A percentile compares a stretch with the other conserved stretches of the same genome.
These are phyloP conservation scores for Orestias chungarensis DNA, from an alignment of 2,797 vertebrate genomes.

Conservation along the genomic window DNA sequence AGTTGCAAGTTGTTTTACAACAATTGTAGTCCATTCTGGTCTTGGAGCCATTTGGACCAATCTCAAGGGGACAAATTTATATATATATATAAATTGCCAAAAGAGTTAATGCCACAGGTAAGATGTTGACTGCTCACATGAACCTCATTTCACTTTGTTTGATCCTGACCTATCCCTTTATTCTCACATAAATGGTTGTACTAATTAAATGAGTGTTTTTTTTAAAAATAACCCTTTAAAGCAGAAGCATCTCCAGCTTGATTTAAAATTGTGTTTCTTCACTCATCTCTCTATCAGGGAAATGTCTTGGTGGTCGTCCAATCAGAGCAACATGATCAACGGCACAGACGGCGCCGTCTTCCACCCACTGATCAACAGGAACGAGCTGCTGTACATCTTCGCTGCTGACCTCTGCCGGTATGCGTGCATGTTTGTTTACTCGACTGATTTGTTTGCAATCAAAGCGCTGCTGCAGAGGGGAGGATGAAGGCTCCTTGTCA, in stretches of 20 bases:
- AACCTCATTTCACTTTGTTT: not conserved
- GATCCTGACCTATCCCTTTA: not conserved
- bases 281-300: constrained; percentile 51
- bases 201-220: not conserved
- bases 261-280: not conserved
- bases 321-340: constrained; percentile 88
- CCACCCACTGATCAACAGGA: constrained; percentile 82
- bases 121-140: not conserved
- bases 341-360: constrained; percentile 84
- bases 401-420: constrained; percentile 87
- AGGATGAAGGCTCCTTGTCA: not conserved
- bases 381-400: constrained; percentile 85
- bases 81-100: no score
- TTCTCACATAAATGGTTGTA: no score
- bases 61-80: no score
- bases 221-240: not conserved
- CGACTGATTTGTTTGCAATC: constrained; percentile 43
- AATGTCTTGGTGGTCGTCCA: constrained; percentile 85
- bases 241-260: not conserved
- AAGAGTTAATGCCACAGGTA: no score
- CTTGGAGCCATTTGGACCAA: no score
- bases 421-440: not conserved
- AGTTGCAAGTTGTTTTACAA: no score
- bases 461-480: constrained; percentile 5
- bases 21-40: no score